A percentile compares a stretch with the other conserved stretches of the same genome.
Conservation (phyloP, 2,797 vertebrate genomes). For the Coluber constrictor region DNA sequence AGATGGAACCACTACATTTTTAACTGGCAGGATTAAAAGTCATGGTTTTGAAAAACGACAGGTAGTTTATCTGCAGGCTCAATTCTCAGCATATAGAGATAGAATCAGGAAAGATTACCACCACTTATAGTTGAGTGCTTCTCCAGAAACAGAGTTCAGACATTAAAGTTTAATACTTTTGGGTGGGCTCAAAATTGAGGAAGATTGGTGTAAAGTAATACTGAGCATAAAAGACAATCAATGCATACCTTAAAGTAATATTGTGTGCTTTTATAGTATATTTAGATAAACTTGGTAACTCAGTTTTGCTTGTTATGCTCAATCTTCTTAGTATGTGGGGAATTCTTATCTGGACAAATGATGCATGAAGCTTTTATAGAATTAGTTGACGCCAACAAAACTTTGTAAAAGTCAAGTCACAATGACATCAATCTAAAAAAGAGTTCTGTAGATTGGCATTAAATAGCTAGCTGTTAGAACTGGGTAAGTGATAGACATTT, state of each 20-base stretch:
- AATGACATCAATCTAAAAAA: background rate
- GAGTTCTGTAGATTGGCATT: background rate
- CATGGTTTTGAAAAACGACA: background rate
- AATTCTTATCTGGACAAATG: background rate
- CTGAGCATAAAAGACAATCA: background rate
- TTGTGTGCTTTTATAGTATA: background rate
- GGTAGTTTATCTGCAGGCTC: background rate
- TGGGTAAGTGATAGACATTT: constrained; percentile 6
- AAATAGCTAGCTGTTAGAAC: background rate
- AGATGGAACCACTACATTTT: background rate
- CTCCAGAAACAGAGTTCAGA: background rate
- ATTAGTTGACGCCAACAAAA: background rate
- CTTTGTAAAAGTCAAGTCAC: background rate
- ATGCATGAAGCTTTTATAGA: background rate
- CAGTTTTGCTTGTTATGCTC: background rate
- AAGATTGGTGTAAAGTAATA: background rate
- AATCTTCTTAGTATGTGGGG: background rate
- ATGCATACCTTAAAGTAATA: background rate
- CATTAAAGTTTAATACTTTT: background rate
- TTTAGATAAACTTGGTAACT: background rate
- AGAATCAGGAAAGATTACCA: background rate
- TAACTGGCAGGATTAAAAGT: background rate
- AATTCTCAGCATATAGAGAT: background rate
- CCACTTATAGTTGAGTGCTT: background rate
- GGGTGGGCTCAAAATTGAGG: background rate